Evolutionary conservation across 2,113 vertebrate species (phyloP).

Genomic region (Eolophus roseicapilla): DNA sequence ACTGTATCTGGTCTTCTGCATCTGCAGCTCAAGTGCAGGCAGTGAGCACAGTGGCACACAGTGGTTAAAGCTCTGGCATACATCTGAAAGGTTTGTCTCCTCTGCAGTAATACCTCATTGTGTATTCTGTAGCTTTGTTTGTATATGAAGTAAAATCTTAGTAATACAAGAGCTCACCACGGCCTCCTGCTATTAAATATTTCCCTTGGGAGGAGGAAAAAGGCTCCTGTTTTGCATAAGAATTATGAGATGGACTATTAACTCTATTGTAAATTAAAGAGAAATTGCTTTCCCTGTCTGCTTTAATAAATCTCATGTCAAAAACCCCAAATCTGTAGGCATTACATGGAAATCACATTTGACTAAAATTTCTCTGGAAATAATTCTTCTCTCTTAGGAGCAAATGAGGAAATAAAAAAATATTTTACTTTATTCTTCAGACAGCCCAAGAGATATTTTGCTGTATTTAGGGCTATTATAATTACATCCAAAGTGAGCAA

Average conservation of each 20-base stretch:
- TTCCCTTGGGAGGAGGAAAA: neutral
- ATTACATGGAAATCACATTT: neutral
- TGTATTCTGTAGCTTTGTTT: conserved; percentile 16
- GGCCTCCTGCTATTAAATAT: conserved; percentile 4
- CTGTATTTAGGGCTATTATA: neutral
- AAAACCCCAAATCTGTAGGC: neutral
- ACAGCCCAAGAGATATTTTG: neutral
- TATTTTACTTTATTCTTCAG: neutral
- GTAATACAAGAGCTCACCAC: neutral
- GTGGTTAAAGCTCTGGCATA: neutral
- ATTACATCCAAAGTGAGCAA: neutral
- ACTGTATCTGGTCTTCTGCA: neutral
- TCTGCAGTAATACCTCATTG: neutral
- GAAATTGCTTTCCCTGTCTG: conserved; percentile 24
- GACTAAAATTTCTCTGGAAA: neutral
- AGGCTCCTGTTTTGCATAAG: conserved; percentile 42
- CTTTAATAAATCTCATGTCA: conserved; percentile 33
- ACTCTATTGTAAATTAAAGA: conserved; percentile 32
- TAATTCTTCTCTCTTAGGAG: neutral
- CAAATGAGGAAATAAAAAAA: neutral
- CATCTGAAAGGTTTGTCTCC: neutral
- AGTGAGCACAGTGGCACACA: neutral
- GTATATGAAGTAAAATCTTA: neutral
- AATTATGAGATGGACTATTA: conserved; percentile 36
- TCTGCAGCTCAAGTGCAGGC: neutral